phyloP scores from a whole-genome alignment of 2,888 invertebrate species.

The Caenorhabditis plicata region DNA sequence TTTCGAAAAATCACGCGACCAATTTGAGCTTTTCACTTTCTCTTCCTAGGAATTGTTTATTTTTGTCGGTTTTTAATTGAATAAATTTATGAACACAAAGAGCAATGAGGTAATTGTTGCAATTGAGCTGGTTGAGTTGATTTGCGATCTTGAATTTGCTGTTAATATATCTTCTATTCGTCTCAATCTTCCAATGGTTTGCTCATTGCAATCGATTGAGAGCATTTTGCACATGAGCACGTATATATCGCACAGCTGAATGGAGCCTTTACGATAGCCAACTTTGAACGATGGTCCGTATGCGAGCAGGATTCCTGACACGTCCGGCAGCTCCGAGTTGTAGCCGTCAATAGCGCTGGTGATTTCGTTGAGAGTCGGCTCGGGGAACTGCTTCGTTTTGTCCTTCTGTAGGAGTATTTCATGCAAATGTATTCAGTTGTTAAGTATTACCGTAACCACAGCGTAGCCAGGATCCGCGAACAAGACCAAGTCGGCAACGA shows the following conservation, averaged over 20 bases:
- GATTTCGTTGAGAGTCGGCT: conserved; percentile 29
- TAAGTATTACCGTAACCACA: conserved; percentile 47
- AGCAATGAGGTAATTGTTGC: too few species aligned
- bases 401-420: conserved; percentile 29
- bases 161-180: conserved; percentile 44
- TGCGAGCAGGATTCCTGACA: conserved; percentile 47
- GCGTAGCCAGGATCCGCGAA: conserved; percentile 45
- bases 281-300: conserved; percentile 51
- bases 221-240: conserved; percentile 46
- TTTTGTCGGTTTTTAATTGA: too few species aligned
- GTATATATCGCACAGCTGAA: conserved; percentile 47
- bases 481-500: conserved; percentile 37
- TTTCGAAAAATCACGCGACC: too few species aligned
- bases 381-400: conserved; percentile 28
- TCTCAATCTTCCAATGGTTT: conserved; percentile 35
- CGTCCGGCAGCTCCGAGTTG: conserved; percentile 45
- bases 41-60: too few species aligned
- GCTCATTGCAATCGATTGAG: conserved; percentile 40
- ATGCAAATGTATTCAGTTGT: too few species aligned
- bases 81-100: too few species aligned
- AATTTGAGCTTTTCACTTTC: too few species aligned
- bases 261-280: conserved; percentile 35
- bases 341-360: conserved; percentile 41
- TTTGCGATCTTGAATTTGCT: conserved; percentile 39
- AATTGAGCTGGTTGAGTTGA: too few species aligned